Base-by-base conservation (phyloP, 2,797 vertebrate genomes). In the Buceros bicornis region DNA sequence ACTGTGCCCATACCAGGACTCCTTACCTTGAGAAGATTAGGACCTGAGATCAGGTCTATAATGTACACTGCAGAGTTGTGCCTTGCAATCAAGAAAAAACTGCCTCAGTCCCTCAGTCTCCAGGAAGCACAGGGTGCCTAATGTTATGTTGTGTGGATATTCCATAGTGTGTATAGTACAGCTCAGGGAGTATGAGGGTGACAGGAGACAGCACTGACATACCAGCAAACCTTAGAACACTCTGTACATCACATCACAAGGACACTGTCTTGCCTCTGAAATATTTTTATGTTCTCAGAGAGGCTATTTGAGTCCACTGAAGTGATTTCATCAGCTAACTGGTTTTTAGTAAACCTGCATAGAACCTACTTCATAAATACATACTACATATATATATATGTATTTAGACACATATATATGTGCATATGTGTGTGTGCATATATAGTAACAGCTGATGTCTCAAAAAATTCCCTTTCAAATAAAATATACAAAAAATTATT, bases 121-220 rank as follows among this genome's bases (percentile, higher is more conserved):
- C n/a, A 42, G 28, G 28, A 66, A 79, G 21, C 5, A 29, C 4
- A 76, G 19, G 22, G 5, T 19, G 57, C 8, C 16, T 42, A 10
- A 28, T 0, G 0, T 58, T 40, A 12, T 8, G 4, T 21, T 64
- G 18, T 25, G n/a, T 57, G 51, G 29, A 10, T 79, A 57, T 31
- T 58, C 54, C n/a, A 16, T 16, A 26, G 22, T 35, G 7, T 35
- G 20, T 56, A 14, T 8, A 29, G 40, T 8, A 25, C 7, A 57
- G 2, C 16, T 70, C 8, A 33, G 54, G 35, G n/a, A 91, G 31
- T 5, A 2, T 0, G 7, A 85, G 48, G 29, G 18, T 47, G 28
- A 51, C 40, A 31, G 29, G 15, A 86, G 47, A 54, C 22, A 70
- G 57, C 33, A 37, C 8, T 33, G 35, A 48, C n/a, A 16, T 10